These are phyloP conservation scores for Allygus modestus DNA, from an alignment of 2,888 invertebrate species.

Conservation along the genomic window DNA sequence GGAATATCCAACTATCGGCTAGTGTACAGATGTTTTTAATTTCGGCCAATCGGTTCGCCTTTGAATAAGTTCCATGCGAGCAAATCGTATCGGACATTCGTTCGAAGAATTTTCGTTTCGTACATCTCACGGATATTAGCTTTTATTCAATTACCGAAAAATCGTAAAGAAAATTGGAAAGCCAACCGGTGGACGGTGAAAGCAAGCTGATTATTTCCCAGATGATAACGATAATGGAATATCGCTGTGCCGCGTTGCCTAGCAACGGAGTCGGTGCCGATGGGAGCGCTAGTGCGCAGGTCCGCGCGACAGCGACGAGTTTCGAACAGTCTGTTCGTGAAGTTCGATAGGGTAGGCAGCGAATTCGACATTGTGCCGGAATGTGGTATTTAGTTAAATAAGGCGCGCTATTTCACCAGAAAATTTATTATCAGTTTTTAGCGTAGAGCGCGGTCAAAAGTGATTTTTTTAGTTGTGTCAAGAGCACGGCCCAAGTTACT, in stretches of 20 bases:
- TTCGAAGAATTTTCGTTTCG: neutral
- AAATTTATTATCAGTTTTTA: too few relatives aligned
- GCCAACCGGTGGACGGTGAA: neutral
- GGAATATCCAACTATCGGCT: too few relatives aligned
- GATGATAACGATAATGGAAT: constrained; percentile 45
- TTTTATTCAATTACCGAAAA: neutral
- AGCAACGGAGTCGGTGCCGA: neutral
- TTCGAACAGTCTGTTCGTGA: neutral
- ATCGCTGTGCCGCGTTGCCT: constrained; percentile 18
- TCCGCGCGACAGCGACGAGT: neutral
- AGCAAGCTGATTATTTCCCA: constrained; percentile 15
- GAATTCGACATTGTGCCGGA: too few relatives aligned
- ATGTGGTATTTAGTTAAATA: too few relatives aligned
- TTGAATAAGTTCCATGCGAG: too few relatives aligned
- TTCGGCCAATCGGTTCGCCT: too few relatives aligned
- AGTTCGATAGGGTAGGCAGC: neutral
- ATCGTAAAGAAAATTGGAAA: neutral
- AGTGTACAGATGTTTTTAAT: too few relatives aligned
- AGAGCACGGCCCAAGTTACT: too few relatives aligned
- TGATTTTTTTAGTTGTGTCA: too few relatives aligned
- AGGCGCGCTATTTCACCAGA: too few relatives aligned
- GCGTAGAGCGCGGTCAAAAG: too few relatives aligned
- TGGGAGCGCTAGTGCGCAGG: neutral
- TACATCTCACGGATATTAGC: neutral
- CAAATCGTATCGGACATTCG: neutral